Evolutionary conservation across 2,797 vertebrate genomes (phyloP).

Genomic region (Eulemur mongoz): DNA sequence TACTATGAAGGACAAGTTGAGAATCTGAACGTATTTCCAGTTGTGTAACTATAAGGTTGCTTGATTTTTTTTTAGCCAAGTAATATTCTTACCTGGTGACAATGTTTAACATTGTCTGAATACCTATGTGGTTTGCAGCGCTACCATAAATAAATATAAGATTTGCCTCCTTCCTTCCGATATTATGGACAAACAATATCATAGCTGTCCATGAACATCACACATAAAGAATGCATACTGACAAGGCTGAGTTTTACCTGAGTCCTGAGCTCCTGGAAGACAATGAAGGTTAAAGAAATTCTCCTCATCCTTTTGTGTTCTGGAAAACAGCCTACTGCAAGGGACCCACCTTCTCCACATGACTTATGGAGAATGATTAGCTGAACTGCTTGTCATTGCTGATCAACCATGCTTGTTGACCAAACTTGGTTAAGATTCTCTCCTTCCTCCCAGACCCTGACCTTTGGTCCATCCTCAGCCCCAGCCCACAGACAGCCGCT

Average conservation of each 20-base stretch:
- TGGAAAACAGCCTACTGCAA: neutral
- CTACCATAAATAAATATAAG: neutral
- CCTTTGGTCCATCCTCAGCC: too few species aligned
- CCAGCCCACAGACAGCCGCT: neutral
- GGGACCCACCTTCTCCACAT: too few species aligned
- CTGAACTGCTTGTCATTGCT: neutral
- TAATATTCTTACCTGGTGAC: neutral
- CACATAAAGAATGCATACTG: neutral
- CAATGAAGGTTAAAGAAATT: neutral
- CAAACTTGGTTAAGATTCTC: neutral
- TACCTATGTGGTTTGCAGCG: fast-evolving
- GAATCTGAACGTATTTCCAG: neutral
- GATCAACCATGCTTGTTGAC: too few species aligned
- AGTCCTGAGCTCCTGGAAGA: neutral
- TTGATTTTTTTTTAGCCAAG: neutral
- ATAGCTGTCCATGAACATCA: neutral
- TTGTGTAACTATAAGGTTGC: neutral
- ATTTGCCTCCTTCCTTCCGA: neutral
- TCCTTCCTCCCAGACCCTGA: neutral
- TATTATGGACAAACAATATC: neutral
- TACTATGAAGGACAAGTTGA: neutral
- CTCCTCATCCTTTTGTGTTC: neutral
- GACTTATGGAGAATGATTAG: neutral
- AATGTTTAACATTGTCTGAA: neutral
- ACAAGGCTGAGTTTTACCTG: neutral